These are phyloP conservation scores for Neotoxoptera formosana DNA, from an alignment of 1,140 invertebrate species.

Conservation along the genomic window DNA sequence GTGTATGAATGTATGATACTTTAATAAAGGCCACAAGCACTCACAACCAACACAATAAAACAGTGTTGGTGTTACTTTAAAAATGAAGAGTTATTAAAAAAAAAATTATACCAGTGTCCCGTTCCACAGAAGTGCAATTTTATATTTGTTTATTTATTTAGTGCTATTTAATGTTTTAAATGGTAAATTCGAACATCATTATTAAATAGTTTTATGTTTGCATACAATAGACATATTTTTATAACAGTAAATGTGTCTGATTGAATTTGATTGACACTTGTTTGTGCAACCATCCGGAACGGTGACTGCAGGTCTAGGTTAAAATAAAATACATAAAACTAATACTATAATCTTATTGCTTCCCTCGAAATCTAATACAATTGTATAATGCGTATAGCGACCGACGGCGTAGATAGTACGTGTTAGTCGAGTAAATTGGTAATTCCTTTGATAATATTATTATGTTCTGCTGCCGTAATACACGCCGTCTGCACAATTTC, in stretches of 20 bases:
- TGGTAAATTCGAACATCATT: neutral
- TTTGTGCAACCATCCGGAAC: neutral
- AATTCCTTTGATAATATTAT: constrained; percentile 4
- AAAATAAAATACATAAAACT: neutral
- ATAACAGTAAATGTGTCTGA: neutral
- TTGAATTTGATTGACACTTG: neutral
- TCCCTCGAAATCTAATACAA: neutral
- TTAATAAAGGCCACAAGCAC: neutral
- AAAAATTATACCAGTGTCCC: neutral
- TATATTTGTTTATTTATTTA: neutral
- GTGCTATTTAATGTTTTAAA: neutral
- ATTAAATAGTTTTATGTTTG: neutral
- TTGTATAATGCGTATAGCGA: neutral
- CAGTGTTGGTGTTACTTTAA: neutral
- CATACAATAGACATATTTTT: neutral
- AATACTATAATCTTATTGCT: neutral
- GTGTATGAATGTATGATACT: neutral
- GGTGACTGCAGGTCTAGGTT: neutral
- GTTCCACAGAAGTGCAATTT: neutral
- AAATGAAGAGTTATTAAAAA: neutral
- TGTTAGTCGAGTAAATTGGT: neutral
- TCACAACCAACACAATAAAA: neutral
- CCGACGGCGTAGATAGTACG: neutral
- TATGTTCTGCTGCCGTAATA: neutral
- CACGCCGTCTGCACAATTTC: neutral